phyloP scores from a whole-genome alignment of 2,113 vertebrate species.

The Alces alces region DNA sequence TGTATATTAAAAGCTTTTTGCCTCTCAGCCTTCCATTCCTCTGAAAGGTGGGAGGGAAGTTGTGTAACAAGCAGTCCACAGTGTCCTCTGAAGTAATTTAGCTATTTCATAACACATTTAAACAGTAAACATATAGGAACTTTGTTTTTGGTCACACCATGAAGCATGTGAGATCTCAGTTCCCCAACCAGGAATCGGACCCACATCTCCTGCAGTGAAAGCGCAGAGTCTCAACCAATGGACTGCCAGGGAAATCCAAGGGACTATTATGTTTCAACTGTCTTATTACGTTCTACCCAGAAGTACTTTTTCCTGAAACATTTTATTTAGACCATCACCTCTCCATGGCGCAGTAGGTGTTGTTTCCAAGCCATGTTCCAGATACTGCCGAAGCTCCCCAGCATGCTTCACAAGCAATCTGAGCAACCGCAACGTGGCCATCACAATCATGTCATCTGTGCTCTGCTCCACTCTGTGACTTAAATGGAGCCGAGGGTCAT shows the following conservation, averaged over 20 bases:
- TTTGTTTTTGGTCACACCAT: not conserved
- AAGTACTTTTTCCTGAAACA: not conserved
- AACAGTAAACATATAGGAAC: not conserved
- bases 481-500: slow-evolving; percentile 90
- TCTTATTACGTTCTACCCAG: not conserved
- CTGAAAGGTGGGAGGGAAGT: not conserved
- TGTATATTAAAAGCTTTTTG: not conserved
- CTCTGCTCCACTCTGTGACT: slow-evolving; percentile 90
- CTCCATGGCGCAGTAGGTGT: slow-evolving; percentile 98
- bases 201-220: not conserved
- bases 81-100: not conserved
- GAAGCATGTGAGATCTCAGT: not conserved
- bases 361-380: slow-evolving; percentile 94
- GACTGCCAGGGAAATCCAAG: not conserved
- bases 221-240: not conserved
- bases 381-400: slow-evolving; percentile 93
- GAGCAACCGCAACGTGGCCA: slow-evolving; percentile 94
- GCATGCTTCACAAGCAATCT: slow-evolving; percentile 96
- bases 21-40: not conserved
- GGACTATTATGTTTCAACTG: not conserved
- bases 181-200: not conserved
- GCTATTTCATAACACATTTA: not conserved
- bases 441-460: slow-evolving; percentile 96
- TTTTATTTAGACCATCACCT: slow-evolving; percentile 76
- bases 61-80: not conserved